A percentile compares a stretch with the other conserved stretches of the same genome.
Evolutionary conservation across 2,797 vertebrate genomes (phyloP).

Genomic region (Danio aesculapii): DNA sequence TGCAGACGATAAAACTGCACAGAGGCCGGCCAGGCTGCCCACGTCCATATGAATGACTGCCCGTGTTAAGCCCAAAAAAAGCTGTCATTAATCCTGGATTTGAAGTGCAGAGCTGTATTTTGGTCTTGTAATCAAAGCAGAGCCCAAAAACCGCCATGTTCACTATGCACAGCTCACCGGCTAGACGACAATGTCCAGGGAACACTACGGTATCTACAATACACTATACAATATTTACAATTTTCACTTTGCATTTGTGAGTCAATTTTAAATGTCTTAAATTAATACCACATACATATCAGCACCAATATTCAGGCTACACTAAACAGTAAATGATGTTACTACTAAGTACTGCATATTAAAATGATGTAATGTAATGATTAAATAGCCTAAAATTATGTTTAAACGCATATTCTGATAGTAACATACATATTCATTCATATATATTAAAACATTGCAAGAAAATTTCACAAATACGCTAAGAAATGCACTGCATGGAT

Average conservation of each 20-base stretch:
- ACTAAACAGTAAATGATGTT: not conserved
- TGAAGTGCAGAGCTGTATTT: conserved; percentile 73
- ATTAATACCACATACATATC: not conserved
- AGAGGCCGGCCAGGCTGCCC: conserved; percentile 70
- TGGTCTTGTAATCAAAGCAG: conserved; percentile 72
- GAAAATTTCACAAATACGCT: no score
- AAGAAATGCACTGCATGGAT: no score
- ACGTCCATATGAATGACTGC: conserved; percentile 76
- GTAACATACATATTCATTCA: not conserved
- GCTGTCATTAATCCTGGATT: conserved; percentile 82
- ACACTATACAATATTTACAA: not conserved
- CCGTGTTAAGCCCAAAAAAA: conserved; percentile 77
- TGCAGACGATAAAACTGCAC: conserved; percentile 71
- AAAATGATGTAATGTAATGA: not conserved
- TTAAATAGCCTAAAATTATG: not conserved
- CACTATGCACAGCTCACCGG: conserved; percentile 1
- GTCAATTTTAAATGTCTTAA: not conserved
- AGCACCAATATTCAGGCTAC: not conserved
- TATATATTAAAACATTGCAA: not conserved
- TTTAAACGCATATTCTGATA: not conserved
- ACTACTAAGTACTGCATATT: not conserved
- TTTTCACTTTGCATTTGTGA: not conserved
- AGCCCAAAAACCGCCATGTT: conserved; percentile 48
- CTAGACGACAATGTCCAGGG: not conserved
- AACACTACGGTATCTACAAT: not conserved